These are phyloP conservation scores for Caenorhabditis sp. DNA, from an alignment of 2,888 invertebrate species.

Conservation along the genomic window DNA sequence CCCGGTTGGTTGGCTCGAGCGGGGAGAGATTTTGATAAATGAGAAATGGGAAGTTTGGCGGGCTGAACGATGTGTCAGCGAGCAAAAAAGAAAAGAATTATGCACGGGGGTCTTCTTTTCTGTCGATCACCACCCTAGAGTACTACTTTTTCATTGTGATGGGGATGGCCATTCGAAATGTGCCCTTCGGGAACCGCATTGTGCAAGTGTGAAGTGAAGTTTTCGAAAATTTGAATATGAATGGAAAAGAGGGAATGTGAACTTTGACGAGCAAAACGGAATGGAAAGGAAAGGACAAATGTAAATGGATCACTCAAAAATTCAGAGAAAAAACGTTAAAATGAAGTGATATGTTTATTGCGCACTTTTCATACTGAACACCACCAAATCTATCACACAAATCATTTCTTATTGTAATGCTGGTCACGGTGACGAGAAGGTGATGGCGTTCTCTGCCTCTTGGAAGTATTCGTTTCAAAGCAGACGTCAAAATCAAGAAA, in stretches of 20 bases:
- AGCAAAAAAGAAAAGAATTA: conserved; percentile 62
- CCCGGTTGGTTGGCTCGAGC: conserved; percentile 60
- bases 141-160: conserved; percentile 11
- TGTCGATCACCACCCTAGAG: conserved; percentile 41
- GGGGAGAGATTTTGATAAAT: conserved; percentile 51
- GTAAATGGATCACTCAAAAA: no score
- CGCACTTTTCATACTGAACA: no score
- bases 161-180: conserved; percentile 60
- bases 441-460: conserved; percentile 12
- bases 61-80: conserved; percentile 52
- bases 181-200: conserved; percentile 43
- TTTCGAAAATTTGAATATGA: neutral
- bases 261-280: no score
- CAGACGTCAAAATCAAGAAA: conserved; percentile 66
- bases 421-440: conserved; percentile 31
- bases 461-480: conserved; percentile 67
- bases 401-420: conserved; percentile 24
- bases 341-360: conserved; percentile 11
- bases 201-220: conserved; percentile 11
- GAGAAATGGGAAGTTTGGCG: conserved; percentile 19
- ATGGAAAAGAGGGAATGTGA: neutral
- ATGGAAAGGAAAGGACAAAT: no score
- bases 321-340: neutral
- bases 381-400: neutral
- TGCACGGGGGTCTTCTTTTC: conserved; percentile 53